Evolutionary conservation across 2,888 invertebrate genomes (phyloP).

Genomic region (Pilophorus perplexus): DNA sequence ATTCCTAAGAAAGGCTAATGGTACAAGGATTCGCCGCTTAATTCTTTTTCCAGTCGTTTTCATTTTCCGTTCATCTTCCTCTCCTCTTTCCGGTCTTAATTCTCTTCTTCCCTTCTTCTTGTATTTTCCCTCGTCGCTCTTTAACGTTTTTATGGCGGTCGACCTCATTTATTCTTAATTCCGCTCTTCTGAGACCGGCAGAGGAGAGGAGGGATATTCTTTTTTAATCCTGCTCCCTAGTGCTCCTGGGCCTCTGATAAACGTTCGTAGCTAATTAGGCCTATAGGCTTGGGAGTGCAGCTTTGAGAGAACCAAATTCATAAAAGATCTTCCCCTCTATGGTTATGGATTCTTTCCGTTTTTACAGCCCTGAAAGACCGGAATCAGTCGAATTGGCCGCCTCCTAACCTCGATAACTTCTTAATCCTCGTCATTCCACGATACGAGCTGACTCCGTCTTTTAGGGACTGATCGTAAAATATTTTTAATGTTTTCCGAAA

Average conservation of each 20-base stretch:
- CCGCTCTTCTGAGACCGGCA: neutral
- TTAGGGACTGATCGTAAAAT: no score
- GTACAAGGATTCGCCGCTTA: constrained; percentile 1
- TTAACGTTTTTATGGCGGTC: constrained; percentile 30
- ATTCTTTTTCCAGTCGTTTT: constrained; percentile 24
- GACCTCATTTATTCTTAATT: constrained; percentile 34
- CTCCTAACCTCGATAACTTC: no score
- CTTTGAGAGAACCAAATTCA: neutral
- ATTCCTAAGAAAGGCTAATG: constrained; percentile 1
- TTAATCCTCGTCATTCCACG: no score
- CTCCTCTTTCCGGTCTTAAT: constrained; percentile 7
- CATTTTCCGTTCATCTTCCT: constrained; percentile 1
- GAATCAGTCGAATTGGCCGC: no score
- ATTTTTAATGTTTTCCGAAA: no score
- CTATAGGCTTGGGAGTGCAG: constrained; percentile 4
- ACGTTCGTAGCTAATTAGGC: constrained; percentile 15
- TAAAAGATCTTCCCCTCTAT: constrained; percentile 7
- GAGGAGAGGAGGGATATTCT: constrained; percentile 10
- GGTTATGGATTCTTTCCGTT: neutral
- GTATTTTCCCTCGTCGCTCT: constrained; percentile 1
- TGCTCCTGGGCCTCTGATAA: neutral
- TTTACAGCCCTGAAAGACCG: no score
- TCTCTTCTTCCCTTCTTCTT: neutral
- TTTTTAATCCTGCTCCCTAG: constrained; percentile 23
- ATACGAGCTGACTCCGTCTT: no score